These are phyloP conservation scores for Pandemis heparana DNA, from an alignment of 2,888 invertebrate genomes.

Conservation along the genomic window DNA sequence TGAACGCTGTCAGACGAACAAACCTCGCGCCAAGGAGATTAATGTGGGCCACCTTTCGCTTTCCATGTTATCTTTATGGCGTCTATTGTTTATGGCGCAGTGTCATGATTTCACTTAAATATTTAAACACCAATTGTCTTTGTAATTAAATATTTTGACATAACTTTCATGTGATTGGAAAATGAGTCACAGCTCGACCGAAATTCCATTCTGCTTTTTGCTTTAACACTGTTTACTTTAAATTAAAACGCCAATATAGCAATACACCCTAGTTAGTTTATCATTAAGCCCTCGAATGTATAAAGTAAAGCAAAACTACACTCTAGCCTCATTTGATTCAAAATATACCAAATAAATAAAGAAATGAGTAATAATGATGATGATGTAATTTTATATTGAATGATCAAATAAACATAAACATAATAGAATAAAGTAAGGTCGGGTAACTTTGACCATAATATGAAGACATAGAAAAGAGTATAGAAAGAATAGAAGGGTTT, in stretches of 20 bases:
- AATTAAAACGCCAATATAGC: constrained; percentile 2
- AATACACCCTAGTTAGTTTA: background rate
- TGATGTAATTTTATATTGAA: too few species aligned
- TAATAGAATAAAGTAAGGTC: too few species aligned
- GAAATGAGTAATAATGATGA: too few species aligned
- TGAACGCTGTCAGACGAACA: constrained; percentile 79
- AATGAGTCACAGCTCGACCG: background rate
- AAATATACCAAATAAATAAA: too few species aligned
- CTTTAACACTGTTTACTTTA: background rate
- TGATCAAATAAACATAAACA: too few species aligned
- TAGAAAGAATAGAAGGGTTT: too few species aligned
- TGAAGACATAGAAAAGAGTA: too few species aligned
- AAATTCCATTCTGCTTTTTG: background rate
- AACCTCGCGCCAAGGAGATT: constrained; percentile 70
- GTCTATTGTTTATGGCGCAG: constrained; percentile 69
- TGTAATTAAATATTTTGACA: constrained; percentile 4
- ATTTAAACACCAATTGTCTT: constrained; percentile 47
- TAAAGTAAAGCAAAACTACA: too few species aligned
- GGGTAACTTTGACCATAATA: too few species aligned
- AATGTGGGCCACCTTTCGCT: constrained; percentile 72
- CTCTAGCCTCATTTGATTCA: too few species aligned
- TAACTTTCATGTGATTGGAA: background rate
- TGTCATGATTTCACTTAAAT: constrained; percentile 60
- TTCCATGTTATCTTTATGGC: constrained; percentile 71
- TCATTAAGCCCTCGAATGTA: too few species aligned